Evolutionary conservation across 2,797 vertebrate species (phyloP).

Genomic region (Helostoma temminkii): DNA sequence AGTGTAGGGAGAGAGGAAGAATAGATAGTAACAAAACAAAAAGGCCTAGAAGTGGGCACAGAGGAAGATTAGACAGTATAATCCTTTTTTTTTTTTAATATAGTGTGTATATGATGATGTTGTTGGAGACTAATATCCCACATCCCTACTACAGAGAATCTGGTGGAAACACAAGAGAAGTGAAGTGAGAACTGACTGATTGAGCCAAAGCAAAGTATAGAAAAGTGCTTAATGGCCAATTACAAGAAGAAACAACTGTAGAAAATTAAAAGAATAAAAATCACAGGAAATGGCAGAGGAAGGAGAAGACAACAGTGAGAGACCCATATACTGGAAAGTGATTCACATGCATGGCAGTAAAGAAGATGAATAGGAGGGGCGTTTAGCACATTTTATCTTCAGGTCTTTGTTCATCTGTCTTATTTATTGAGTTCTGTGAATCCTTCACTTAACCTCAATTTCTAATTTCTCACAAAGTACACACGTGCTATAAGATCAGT

Average conservation of each 20-base stretch:
- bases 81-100: too few species aligned
- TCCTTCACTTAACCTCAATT: conserved; percentile 10
- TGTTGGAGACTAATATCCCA: conserved; percentile 30
- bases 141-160: conserved; percentile 3
- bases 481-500: conserved; percentile 2
- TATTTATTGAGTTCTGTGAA: conserved; percentile 23
- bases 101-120: too few species aligned
- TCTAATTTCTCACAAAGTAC: neutral
- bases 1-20: conserved; percentile 1
- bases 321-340: neutral
- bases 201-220: neutral
- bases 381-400: conserved; percentile 26
- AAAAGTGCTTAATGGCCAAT: neutral
- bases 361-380: neutral
- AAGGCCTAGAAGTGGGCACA: conserved; percentile 21
- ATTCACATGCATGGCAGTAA: conserved; percentile 8
- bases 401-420: conserved; percentile 12
- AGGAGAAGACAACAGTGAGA: neutral
- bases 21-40: conserved; percentile 20
- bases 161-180: conserved; percentile 16
- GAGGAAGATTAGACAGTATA: too few species aligned
- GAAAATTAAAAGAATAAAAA: neutral
- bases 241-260: neutral
- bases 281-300: neutral
- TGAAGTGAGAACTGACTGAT: neutral